A percentile compares a stretch with the other conserved stretches of the same genome.
Evolutionary conservation across 30 jellyfish, hydroid and myxozoan species (phyloP).

Genomic region (Turritopsis rubra): DNA sequence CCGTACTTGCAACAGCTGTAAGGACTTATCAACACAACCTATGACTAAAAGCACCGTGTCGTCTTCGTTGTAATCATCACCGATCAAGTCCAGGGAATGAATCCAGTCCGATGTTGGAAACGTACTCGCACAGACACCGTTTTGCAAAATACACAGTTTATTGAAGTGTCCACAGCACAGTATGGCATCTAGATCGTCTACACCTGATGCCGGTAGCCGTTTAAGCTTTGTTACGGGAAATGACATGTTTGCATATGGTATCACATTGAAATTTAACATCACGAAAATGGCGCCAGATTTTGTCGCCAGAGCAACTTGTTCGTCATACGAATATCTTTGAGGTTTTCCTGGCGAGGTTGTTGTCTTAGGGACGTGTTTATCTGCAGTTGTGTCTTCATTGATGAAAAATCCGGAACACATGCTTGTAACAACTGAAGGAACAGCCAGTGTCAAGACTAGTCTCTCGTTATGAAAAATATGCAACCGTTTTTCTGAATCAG

Average conservation of each 20-base stretch:
- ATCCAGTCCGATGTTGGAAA: constrained; percentile 63
- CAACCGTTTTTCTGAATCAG: constrained; percentile 48
- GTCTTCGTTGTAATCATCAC: constrained; percentile 10
- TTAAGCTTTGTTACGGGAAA: constrained; percentile 46
- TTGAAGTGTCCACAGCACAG: constrained; percentile 80
- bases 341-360: constrained; percentile 40
- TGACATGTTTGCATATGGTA: constrained; percentile 53
- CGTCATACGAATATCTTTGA: constrained; percentile 41
- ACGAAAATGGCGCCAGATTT: constrained; percentile 58
- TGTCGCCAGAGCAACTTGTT: constrained; percentile 79
- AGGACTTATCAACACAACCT: constrained; percentile 56
- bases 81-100: constrained; percentile 51
- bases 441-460: constrained; percentile 39
- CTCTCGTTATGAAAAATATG: constrained; percentile 72
- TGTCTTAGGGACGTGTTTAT: constrained; percentile 37
- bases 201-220: constrained; percentile 40
- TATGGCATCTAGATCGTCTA: constrained; percentile 51
- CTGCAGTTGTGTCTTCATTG: constrained; percentile 29
- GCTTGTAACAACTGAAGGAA: constrained; percentile 64
- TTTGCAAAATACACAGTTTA: constrained; percentile 44
- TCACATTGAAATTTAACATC: constrained; percentile 33
- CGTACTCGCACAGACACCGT: constrained; percentile 34
- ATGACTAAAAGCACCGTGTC: constrained; percentile 33
- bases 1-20: constrained; percentile 6
- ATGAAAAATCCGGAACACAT: constrained; percentile 74